Conservation (phyloP, 2,113 vertebrate species). For the Ellobius talpinus region DNA sequence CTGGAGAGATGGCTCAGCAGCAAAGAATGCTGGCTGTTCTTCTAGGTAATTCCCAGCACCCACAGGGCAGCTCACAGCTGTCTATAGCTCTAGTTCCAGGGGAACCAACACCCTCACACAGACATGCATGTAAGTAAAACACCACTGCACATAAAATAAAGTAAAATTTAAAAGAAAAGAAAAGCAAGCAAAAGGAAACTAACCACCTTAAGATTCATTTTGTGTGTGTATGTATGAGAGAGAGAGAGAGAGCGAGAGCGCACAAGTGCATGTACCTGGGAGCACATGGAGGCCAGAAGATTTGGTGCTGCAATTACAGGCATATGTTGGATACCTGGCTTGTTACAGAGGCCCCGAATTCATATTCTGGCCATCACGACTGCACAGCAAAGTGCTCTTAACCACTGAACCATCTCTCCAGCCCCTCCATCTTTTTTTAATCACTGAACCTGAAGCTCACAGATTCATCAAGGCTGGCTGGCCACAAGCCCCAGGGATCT, state of each 20-base stretch:
- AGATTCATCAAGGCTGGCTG: background rate
- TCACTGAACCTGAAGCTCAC: background rate
- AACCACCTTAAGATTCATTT: too few species aligned
- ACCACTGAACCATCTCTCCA: background rate
- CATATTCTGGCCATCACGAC: background rate
- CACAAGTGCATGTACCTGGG: background rate
- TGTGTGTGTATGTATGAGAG: too few species aligned
- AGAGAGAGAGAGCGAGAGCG: too few species aligned
- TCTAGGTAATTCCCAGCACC: background rate
- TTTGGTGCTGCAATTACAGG: background rate
- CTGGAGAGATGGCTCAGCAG: background rate
- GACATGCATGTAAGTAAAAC: background rate
- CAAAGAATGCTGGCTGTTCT: background rate
- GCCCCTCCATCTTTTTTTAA: background rate
- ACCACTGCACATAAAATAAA: background rate
- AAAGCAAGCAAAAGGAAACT: too few species aligned
- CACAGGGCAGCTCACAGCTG: background rate
- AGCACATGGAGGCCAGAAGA: background rate
- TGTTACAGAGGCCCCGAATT: background rate
- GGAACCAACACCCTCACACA: background rate
- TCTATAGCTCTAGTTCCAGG: background rate
- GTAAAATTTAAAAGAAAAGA: too few species aligned
- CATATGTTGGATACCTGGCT: background rate
- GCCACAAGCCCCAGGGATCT: background rate
- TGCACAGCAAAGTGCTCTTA: background rate